Evolutionary conservation across 1,140 invertebrate species (phyloP), one percentile per base, ranked within the genome.

Genomic region (Bombus consobrinus): DNA sequence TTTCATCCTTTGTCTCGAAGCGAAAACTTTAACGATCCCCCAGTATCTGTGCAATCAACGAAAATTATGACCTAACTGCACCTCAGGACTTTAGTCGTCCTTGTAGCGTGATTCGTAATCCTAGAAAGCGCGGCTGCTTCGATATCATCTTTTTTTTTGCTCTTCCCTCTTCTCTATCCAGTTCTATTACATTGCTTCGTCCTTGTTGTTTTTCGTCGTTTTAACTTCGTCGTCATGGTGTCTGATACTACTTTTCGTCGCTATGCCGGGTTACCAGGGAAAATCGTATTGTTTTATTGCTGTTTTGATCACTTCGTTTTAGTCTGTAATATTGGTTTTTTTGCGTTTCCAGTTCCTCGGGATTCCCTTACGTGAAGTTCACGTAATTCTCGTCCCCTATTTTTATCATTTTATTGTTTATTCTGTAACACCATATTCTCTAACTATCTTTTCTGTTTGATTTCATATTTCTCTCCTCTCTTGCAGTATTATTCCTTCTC

Each of bases 31-130:
- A 66, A 69, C 77, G 41, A 80, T 74, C 78, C 41, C 66, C 32
- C 15, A 62, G 66, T 53, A 72, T 62, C 37, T 71, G 64, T n/a
- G 59, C 71, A 85, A 85, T 81, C 71, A 85, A 85, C 57, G 69
- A 73, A 81, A 75, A 85, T 85, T 85, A 34, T 74, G 53, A 85
- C 34, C 43, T 22, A 72, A 85, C 59, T 41, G 34, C 18, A 66
- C 34, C 72, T 28, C 32, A 66, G 80, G 32, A 64, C 28, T 37
- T n/a, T 3, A 32, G 18, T 41, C 53, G 32, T 75, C 57, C 71
- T 82, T 75, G 71, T 37, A 68, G 18, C 34, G 43, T 32, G 28
- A 6, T 6, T 25, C 22, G n/a, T 43, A 47, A 43, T 75, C 25
- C 37, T 64, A 13, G 47, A 2, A 75, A 37, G 47, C 34, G 3